Conservation (phyloP, 2,113 vertebrate genomes). For the Tamias sibiricus region DNA sequence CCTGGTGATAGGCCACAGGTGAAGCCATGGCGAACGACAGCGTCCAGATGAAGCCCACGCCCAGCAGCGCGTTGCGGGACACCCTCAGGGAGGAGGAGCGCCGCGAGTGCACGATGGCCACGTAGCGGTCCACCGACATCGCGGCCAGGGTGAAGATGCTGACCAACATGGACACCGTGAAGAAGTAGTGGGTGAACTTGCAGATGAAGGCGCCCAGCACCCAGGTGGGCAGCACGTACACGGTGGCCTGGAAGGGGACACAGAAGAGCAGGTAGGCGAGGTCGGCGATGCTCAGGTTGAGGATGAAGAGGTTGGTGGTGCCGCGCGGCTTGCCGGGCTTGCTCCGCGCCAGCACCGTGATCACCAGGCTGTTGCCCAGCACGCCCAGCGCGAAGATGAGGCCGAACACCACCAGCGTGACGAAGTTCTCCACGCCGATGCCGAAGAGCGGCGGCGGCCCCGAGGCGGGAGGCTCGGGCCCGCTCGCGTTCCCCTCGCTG, state of each 20-base stretch:
- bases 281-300: constrained; percentile 97
- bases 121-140: constrained; percentile 98
- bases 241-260: constrained; percentile 96
- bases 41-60: constrained; percentile 94
- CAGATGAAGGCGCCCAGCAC: constrained; percentile 96
- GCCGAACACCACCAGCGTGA: constrained; percentile 93
- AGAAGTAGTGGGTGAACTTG: constrained; percentile 98
- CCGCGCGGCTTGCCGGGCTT: constrained; percentile 93
- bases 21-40: constrained; percentile 95
- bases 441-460: constrained; percentile 86
- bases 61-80: constrained; percentile 91
- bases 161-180: constrained; percentile 98
- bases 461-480: accelerated
- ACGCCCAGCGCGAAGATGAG: constrained; percentile 95
- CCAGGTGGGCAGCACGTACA: constrained; percentile 96
- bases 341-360: constrained; percentile 95
- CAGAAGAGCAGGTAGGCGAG: constrained; percentile 98
- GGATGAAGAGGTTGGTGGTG: constrained; percentile 97
- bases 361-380: constrained; percentile 97
- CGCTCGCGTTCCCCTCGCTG: constrained; percentile 78
- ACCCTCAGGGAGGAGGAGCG: constrained; percentile 93
- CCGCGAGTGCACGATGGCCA: constrained; percentile 97
- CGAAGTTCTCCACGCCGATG: constrained; percentile 93
- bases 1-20: constrained; percentile 94
- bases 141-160: constrained; percentile 98